Conservation (phyloP, 2,113 vertebrate species). For the Xiphophorus couchianus region DNA sequence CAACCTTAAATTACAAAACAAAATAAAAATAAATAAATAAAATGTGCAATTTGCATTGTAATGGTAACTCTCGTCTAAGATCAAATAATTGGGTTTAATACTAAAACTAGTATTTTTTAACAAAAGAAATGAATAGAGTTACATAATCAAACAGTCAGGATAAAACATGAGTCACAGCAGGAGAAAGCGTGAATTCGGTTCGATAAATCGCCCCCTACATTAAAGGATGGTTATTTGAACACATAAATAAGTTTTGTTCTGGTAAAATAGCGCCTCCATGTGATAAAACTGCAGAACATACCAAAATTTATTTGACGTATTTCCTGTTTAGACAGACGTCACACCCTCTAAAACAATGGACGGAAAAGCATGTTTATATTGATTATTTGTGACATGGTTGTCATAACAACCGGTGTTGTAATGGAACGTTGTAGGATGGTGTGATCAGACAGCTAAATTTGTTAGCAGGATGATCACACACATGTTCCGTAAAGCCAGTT, state of each 20-base stretch:
- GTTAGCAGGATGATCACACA: slow-evolving; percentile 18
- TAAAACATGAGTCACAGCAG: background rate
- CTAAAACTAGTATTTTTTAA: background rate
- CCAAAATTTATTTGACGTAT: background rate
- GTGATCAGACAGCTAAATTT: background rate
- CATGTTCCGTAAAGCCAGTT: background rate
- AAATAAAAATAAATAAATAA: too few species aligned
- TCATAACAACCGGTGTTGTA: background rate
- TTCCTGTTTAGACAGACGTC: slow-evolving; percentile 36
- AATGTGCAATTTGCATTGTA: too few species aligned
- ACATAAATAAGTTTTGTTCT: background rate
- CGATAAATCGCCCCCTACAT: background rate
- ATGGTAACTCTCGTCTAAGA: too few species aligned
- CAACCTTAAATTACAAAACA: background rate
- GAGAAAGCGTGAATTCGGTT: background rate
- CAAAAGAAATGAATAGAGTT: background rate
- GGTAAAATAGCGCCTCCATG: slow-evolving; percentile 28
- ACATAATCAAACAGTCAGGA: too few species aligned
- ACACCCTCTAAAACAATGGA: background rate
- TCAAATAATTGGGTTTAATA: background rate
- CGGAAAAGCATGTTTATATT: background rate
- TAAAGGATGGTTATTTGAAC: background rate
- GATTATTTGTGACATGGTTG: background rate
- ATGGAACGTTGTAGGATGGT: background rate
- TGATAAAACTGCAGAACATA: slow-evolving; percentile 12